Evolutionary conservation across 2,888 invertebrate genomes (phyloP).

Genomic region (Spicauda simplicius): DNA sequence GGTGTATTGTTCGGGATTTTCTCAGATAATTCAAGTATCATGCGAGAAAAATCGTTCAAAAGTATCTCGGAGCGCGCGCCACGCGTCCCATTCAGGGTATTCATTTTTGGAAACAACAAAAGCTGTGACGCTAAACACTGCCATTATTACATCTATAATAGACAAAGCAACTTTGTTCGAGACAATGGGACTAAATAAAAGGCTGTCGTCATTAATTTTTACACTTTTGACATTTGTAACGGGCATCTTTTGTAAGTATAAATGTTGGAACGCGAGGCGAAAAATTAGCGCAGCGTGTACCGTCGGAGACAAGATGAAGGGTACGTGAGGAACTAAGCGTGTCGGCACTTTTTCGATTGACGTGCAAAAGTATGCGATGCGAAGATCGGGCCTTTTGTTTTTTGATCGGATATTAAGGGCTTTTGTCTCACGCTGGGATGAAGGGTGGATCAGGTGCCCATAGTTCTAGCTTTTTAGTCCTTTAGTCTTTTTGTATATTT

Average conservation of each 20-base stretch:
- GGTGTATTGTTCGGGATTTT: constrained; percentile 49
- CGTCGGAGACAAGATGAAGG: constrained; percentile 45
- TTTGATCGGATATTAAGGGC: constrained; percentile 18
- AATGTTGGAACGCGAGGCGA: constrained; percentile 63
- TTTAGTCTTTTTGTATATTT: too few species aligned
- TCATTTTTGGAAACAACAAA: constrained; percentile 76
- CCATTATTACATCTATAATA: constrained; percentile 78
- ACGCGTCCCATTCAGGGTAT: constrained; percentile 74
- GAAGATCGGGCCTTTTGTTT: constrained; percentile 16
- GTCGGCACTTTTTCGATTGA: constrained; percentile 23
- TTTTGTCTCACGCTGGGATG: constrained; percentile 8
- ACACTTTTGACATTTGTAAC: constrained; percentile 79
- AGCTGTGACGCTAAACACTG: constrained; percentile 80
- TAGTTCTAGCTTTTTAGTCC: not conserved
- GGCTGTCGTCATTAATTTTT: constrained; percentile 81
- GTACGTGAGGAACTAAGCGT: constrained; percentile 21
- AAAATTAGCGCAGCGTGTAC: constrained; percentile 74
- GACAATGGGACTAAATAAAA: constrained; percentile 77
- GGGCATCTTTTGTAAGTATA: constrained; percentile 66
- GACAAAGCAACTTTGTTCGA: constrained; percentile 78
- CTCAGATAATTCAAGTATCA: constrained; percentile 64
- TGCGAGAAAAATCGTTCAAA: constrained; percentile 71
- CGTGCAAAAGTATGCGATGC: constrained; percentile 21
- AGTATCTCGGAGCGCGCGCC: constrained; percentile 71
- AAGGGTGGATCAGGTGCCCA: not conserved